Evolutionary conservation across 2,888 invertebrate species (phyloP).

Genomic region (Homarus gammarus): DNA sequence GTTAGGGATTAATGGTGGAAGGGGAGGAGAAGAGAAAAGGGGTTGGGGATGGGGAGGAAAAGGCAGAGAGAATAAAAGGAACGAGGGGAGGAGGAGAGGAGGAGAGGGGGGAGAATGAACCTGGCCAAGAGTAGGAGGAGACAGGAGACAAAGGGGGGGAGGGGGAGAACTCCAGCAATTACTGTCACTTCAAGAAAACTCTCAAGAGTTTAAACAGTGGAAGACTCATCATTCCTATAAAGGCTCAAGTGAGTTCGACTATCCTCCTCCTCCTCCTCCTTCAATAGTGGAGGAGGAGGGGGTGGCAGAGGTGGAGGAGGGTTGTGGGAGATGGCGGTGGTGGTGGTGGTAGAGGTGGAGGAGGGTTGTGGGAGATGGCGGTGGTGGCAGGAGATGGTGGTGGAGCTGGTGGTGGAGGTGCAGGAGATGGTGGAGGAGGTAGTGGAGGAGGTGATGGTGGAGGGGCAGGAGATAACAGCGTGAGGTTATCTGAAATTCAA

Average conservation of each 20-base stretch:
- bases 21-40: neutral
- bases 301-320: too few species aligned
- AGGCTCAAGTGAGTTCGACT: too few species aligned
- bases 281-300: too few species aligned
- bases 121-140: neutral
- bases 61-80: neutral
- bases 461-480: neutral
- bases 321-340: too few species aligned
- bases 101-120: neutral
- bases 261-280: neutral
- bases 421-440: neutral
- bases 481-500: too few species aligned
- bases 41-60: neutral
- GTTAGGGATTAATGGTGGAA: too few species aligned
- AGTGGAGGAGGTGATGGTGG: neutral
- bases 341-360: too few species aligned
- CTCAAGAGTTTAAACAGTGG: too few species aligned
- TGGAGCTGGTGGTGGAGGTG: neutral
- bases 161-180: neutral
- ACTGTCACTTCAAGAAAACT: too few species aligned
- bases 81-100: neutral
- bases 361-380: too few species aligned
- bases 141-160: neutral
- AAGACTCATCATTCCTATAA: too few species aligned
- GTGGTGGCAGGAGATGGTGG: too few species aligned